Conservation (phyloP, 2,113 vertebrate species). For the Balaenoptera acutorostrata region DNA sequence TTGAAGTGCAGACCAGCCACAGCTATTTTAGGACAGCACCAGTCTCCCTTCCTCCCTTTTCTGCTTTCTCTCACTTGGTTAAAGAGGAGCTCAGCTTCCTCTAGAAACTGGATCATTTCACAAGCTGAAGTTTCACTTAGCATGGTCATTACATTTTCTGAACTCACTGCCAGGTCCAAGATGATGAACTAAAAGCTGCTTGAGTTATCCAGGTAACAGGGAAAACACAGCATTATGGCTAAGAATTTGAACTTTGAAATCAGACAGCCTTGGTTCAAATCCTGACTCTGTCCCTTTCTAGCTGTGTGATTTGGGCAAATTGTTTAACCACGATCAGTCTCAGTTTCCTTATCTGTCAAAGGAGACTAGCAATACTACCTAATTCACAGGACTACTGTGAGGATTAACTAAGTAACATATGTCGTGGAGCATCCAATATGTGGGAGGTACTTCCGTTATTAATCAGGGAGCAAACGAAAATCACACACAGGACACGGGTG, state of each 20-base stretch:
- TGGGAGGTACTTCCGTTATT: background rate
- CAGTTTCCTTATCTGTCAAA: background rate
- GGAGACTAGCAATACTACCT: background rate
- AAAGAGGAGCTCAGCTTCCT: background rate
- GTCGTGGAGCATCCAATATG: background rate
- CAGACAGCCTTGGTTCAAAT: background rate
- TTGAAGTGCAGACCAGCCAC: too few relatives aligned
- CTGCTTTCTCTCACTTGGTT: background rate
- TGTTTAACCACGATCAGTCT: background rate
- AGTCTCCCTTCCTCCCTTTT: background rate
- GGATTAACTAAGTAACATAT: background rate
- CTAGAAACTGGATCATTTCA: background rate
- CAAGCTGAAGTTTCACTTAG: background rate
- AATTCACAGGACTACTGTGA: background rate
- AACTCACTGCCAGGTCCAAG: background rate
- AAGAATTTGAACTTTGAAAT: background rate
- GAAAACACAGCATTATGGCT: background rate
- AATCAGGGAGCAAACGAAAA: background rate
- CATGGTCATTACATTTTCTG: background rate
- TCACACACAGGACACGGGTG: too few relatives aligned
- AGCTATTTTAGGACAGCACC: background rate
- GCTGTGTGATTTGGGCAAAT: background rate
- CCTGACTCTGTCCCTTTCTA: background rate
- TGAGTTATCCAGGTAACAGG: background rate
- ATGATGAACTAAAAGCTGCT: background rate